A percentile compares a stretch with the other conserved stretches of the same genome.
Evolutionary conservation across 2,113 vertebrate species (phyloP).

Genomic region (Uropsilus gracilis): DNA sequence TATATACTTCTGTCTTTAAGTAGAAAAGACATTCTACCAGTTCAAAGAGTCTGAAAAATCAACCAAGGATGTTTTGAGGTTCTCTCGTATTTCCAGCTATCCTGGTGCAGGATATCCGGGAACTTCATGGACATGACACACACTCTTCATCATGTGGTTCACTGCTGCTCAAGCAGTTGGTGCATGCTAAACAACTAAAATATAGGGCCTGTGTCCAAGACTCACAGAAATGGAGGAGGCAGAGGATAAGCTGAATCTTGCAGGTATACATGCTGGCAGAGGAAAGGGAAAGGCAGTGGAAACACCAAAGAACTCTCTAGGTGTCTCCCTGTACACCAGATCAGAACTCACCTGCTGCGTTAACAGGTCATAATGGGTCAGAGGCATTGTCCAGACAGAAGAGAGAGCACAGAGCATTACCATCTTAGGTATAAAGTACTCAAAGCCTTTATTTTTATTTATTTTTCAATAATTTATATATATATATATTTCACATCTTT

Average conservation of each 20-base stretch:
- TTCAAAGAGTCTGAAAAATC: neutral
- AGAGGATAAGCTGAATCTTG: neutral
- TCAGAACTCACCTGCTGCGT: neutral
- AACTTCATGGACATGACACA: neutral
- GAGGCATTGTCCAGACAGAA: neutral
- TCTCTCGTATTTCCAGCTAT: neutral
- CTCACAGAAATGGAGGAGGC: neutral
- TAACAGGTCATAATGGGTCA: neutral
- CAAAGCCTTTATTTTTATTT: too few species aligned
- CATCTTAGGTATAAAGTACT: neutral
- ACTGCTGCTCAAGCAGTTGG: neutral
- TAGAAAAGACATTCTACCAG: neutral
- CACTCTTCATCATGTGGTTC: conserved; percentile 27
- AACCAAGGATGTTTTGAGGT: neutral
- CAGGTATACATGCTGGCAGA: neutral
- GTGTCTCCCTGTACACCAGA: neutral
- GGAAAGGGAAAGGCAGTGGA: neutral
- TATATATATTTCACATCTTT: too few species aligned
- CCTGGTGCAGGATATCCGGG: neutral
- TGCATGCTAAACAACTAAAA: neutral
- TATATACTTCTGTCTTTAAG: neutral
- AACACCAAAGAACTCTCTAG: neutral
- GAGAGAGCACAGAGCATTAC: neutral
- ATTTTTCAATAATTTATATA: too few species aligned
- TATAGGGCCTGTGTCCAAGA: neutral